Evolutionary conservation across 2,113 vertebrate species (phyloP), one percentile per base, ranked within the genome.

Genomic region (Bambusicola thoracicus): DNA sequence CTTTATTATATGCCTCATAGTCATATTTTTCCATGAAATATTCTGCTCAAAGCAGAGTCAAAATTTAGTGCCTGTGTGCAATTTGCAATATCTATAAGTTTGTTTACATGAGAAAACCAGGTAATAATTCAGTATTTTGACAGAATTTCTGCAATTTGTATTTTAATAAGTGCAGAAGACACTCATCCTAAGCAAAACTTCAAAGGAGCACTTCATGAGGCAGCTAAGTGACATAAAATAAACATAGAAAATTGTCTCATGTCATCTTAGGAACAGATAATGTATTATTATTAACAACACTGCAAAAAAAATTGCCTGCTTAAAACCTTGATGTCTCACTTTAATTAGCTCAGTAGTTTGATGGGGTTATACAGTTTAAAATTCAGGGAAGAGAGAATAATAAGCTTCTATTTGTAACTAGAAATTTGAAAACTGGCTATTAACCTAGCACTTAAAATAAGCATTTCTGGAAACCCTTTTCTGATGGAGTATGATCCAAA

Each of bases 331-430:
- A 11, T 36, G n/a, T 3, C 32, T 93, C 2, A 1, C 44, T 69
- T 94, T 58, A 95, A 85, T 92, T 82, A 75, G 20, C 56, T 63
- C 11, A 76, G 44, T 91, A 70, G 63, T 76, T 91, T 40, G 36
- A 75, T 32, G 24, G 32, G 3, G 5, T 12, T 81, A 32, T 34
- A 48, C 10, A 80, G 36, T 49, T 74, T 65, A n/a, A 48, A 82
- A 81, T 69, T 74, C 43, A 55, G 44, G 15, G 11, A 3, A 62
- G 24, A 29, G 20, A 49, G 30, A n/a, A 34, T 63, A 62, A 30
- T 2, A 66, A 73, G 7, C 6, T 73, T 91, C 86, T 41, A 40
- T 72, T 92, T 80, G 89, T 56, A 89, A 80, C 80, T 85, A 89
- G n/a, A 72, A 90, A 91, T 65, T 61, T 79, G 21, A 63, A 16